A percentile compares a stretch with the other conserved stretches of the same genome.
phyloP scores from a whole-genome alignment of 2,113 vertebrate genomes.

The Nibea albiflora region DNA sequence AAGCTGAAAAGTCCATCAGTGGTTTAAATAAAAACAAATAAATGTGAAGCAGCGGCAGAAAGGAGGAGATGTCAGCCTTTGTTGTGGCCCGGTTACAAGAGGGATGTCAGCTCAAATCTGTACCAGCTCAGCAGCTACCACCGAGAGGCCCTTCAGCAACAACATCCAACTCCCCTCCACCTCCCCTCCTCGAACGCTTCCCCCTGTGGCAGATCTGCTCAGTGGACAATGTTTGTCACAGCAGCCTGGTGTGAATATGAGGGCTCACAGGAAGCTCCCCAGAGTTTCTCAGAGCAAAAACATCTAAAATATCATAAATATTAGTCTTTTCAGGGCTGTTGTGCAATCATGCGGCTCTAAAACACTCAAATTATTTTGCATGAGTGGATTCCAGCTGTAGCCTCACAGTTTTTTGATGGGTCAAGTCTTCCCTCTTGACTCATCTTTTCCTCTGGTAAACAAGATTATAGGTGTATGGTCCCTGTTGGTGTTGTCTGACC shows the following conservation, averaged over 20 bases:
- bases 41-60: constrained; percentile 16
- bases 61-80: constrained; percentile 13
- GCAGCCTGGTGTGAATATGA: constrained; percentile 11
- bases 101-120: constrained; percentile 55
- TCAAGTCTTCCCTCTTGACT: neutral
- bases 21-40: neutral
- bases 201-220: neutral
- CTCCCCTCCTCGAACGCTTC: neutral
- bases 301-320: neutral
- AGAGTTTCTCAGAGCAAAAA: neutral
- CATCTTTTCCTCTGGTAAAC: neutral
- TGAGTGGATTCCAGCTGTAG: neutral
- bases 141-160: constrained; percentile 37
- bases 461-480: neutral
- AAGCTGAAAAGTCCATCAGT: neutral
- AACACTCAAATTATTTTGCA: neutral
- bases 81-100: constrained; percentile 16
- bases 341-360: neutral
- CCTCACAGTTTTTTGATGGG: neutral
- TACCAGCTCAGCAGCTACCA: constrained; percentile 15
- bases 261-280: neutral
- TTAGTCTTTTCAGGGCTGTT: neutral
- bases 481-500: constrained; percentile 1
- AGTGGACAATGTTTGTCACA: neutral
- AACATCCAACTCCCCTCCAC: neutral